A percentile compares a stretch with the other conserved stretches of the same genome.
Evolutionary conservation across 2,113 vertebrate genomes (phyloP).

Genomic region (Otus sunia): DNA sequence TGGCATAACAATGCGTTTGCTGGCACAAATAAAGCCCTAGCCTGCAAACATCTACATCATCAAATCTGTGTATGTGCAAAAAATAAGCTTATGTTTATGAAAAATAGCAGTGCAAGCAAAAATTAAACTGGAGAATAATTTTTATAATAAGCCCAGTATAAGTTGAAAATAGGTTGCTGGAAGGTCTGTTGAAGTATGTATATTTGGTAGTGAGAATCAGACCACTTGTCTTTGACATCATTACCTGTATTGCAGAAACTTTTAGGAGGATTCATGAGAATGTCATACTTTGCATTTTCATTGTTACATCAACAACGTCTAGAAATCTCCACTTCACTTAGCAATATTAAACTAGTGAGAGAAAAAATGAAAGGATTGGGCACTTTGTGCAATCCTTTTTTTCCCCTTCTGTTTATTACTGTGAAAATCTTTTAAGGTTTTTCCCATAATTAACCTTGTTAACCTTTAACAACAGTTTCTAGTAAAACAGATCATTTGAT

Average conservation of each 20-base stretch:
- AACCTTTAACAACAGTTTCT: background rate
- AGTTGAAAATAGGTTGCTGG: background rate
- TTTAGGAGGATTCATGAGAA: background rate
- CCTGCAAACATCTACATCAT: background rate
- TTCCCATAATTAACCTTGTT: background rate
- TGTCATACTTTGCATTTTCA: background rate
- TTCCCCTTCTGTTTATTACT: background rate
- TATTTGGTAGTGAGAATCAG: background rate
- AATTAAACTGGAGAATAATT: background rate
- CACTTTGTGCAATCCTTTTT: background rate
- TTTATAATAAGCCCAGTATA: background rate
- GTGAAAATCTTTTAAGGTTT: background rate
- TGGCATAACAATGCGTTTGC: background rate
- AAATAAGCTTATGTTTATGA: background rate
- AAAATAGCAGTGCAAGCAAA: background rate
- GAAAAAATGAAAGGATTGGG: background rate
- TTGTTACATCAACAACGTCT: background rate
- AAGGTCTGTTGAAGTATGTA: background rate
- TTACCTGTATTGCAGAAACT: background rate
- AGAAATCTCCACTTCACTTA: background rate
- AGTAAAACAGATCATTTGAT: background rate
- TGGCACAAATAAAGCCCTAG: background rate
- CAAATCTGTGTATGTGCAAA: background rate
- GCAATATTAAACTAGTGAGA: background rate
- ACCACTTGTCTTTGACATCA: background rate